Conservation (phyloP, 92 coral and sea anemone species). For the Blastomussa wellsi region DNA sequence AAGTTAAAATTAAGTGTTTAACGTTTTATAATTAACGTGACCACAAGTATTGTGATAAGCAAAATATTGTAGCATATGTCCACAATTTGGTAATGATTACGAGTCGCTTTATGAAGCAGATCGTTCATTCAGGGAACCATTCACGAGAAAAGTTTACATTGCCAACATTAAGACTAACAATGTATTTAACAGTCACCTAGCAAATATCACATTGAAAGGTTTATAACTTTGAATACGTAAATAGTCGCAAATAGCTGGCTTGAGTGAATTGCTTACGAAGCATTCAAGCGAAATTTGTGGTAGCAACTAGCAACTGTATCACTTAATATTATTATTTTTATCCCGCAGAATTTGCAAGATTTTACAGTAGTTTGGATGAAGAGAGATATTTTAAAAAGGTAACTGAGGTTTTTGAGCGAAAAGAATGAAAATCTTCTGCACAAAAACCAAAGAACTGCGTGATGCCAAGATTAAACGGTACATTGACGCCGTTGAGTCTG, state of each 20-base stretch:
- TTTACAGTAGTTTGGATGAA: background rate
- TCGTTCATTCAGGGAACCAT: background rate
- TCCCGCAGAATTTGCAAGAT: background rate
- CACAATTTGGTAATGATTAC: slow-evolving; percentile 5
- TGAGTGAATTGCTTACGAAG: background rate
- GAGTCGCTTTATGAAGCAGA: background rate
- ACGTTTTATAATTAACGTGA: background rate
- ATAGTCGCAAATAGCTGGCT: background rate
- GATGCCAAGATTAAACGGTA: background rate
- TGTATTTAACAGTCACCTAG: background rate
- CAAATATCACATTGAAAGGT: background rate
- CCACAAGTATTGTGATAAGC: background rate
- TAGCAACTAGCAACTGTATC: background rate
- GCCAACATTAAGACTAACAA: background rate
- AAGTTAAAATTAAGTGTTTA: background rate
- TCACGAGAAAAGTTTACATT: background rate
- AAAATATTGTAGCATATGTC: slow-evolving; percentile 15
- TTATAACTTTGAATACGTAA: background rate
- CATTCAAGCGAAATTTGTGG: background rate
- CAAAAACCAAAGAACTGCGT: background rate
- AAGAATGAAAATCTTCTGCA: background rate
- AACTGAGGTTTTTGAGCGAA: background rate
- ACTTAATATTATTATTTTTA: background rate
- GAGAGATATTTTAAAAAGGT: background rate
- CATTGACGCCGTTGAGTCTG: slow-evolving; percentile 3